Percentiles rank a stretch among this genome's conserved stretches.
Conservation (phyloP, 2,888 invertebrate species). For the Muscina levida region DNA sequence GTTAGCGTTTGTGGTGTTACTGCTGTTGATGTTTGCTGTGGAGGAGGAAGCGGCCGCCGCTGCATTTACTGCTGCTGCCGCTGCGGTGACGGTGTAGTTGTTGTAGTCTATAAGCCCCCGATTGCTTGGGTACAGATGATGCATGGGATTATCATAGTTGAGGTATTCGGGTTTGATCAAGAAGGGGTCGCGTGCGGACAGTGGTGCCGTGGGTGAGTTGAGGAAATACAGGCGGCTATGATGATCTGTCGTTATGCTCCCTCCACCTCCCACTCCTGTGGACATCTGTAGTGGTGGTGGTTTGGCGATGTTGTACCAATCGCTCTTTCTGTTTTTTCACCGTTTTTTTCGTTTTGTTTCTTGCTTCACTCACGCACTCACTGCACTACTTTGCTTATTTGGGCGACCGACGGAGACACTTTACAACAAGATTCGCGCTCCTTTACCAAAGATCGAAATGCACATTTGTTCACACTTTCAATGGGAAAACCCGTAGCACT, state of each 20-base stretch:
- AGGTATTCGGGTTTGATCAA: constrained; percentile 78
- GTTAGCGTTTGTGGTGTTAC: constrained; percentile 66
- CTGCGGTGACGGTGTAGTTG: constrained; percentile 72
- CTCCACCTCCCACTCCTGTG: constrained; percentile 79
- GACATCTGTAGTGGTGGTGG: constrained; percentile 75
- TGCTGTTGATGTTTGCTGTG: constrained; percentile 56
- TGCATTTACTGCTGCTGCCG: constrained; percentile 71
- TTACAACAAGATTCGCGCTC: constrained; percentile 32
- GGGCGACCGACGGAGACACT: background rate
- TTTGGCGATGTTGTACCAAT: constrained; percentile 70
- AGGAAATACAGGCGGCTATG: constrained; percentile 77
- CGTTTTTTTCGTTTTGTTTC: constrained; percentile 3
- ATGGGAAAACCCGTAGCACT: constrained; percentile 33
- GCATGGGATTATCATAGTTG: constrained; percentile 78
- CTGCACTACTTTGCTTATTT: background rate
- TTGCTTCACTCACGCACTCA: constrained; percentile 18
- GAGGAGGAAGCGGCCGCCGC: constrained; percentile 65
- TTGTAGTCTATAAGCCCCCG: constrained; percentile 76
- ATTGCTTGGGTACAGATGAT: constrained; percentile 76
- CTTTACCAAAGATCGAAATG: constrained; percentile 28
- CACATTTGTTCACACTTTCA: constrained; percentile 31
- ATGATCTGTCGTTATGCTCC: constrained; percentile 78
- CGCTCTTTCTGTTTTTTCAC: constrained; percentile 54
- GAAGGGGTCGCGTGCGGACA: constrained; percentile 75
- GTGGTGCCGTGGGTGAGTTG: constrained; percentile 76